Evolutionary conservation across 2,113 vertebrate species (phyloP).

Genomic region (Menidia beryllina): DNA sequence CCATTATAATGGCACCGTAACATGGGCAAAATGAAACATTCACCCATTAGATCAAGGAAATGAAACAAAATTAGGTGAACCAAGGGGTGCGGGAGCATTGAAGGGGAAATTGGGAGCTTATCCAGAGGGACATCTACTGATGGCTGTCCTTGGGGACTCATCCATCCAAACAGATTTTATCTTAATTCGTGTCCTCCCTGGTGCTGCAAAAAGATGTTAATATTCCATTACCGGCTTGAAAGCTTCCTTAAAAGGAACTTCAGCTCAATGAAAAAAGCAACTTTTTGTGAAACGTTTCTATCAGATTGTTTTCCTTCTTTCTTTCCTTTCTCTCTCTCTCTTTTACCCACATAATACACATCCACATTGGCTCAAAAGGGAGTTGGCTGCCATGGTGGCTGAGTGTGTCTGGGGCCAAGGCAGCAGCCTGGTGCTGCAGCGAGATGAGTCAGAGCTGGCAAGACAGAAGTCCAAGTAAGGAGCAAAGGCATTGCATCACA

Average conservation of each 20-base stretch:
- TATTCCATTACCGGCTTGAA: conserved; percentile 29
- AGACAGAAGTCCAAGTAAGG: conserved; percentile 61
- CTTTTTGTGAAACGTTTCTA: not conserved
- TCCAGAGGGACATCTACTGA: conserved; percentile 62
- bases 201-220: conserved; percentile 58
- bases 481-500: conserved; percentile 47
- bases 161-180: conserved; percentile 70
- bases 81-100: conserved; percentile 27
- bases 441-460: conserved; percentile 70
- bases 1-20: not conserved
- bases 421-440: conserved; percentile 63
- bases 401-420: conserved; percentile 57
- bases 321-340: not conserved
- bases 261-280: not conserved
- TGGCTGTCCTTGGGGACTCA: conserved; percentile 61
- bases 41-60: conserved; percentile 5
- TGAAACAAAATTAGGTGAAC: conserved; percentile 30
- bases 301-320: conserved; percentile 1
- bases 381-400: conserved; percentile 57
- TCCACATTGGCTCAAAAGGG: conserved; percentile 30
- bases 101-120: conserved; percentile 54
- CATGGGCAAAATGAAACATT: not conserved
- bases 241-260: conserved; percentile 23
- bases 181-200: conserved; percentile 63
- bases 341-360: not conserved